phyloP scores from a whole-genome alignment of 92 coral and sea anemone genomes.

The Palythoa grandis region DNA sequence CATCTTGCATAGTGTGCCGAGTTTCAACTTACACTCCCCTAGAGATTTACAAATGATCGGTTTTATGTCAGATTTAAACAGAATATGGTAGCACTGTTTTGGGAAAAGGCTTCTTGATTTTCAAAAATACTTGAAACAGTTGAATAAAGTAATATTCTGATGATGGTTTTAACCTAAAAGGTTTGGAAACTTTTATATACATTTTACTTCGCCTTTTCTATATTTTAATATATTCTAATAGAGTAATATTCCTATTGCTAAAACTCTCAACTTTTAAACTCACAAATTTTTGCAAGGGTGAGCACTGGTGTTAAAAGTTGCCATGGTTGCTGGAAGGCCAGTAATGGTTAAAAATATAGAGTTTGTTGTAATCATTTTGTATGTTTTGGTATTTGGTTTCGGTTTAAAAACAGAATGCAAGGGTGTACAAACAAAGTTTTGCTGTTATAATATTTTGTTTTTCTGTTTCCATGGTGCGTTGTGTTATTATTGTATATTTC shows the following conservation, averaged over 20 bases:
- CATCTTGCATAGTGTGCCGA: background rate
- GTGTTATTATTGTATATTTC: constrained; percentile 3
- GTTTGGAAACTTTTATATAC: too few relatives aligned
- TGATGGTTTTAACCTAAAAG: too few relatives aligned
- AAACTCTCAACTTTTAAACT: background rate
- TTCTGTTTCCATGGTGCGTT: constrained; percentile 22
- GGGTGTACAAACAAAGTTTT: too few relatives aligned
- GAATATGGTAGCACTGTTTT: background rate
- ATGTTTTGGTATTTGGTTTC: background rate
- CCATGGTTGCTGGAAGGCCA: constrained; percentile 8
- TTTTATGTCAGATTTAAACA: constrained; percentile 4
- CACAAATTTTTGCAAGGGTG: background rate
- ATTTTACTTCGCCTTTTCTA: background rate
- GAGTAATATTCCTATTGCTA: too few relatives aligned
- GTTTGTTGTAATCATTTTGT: background rate
- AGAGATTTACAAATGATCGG: constrained; percentile 14
- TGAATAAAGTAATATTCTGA: background rate
- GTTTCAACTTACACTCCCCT: constrained; percentile 17
- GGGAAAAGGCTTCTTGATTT: background rate
- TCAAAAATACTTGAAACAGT: background rate
- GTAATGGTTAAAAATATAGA: background rate
- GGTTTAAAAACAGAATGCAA: background rate
- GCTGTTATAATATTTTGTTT: constrained; percentile 1
- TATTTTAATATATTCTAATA: too few relatives aligned
- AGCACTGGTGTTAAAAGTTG: constrained; percentile 6